Conservation (phyloP, 2,113 vertebrate species). For the Oncorhynchus gorbuscha region DNA sequence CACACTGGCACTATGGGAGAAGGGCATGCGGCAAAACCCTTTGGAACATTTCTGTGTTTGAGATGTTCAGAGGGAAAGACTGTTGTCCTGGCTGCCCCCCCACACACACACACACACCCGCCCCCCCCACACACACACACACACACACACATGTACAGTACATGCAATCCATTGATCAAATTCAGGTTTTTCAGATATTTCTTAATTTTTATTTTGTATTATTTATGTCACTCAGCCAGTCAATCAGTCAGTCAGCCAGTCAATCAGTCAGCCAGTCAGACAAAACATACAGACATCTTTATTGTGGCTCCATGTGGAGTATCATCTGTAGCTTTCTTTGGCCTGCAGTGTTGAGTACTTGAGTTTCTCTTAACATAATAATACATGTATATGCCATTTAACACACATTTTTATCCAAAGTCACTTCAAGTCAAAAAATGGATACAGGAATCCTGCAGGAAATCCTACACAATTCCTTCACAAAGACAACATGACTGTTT, state of each 20-base stretch:
- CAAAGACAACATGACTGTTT: too few relatives aligned
- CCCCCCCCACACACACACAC: background rate
- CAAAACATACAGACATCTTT: conserved; percentile 43
- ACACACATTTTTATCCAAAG: too few relatives aligned
- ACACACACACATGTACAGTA: background rate
- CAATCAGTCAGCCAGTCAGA: conserved; percentile 9
- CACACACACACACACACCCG: too few relatives aligned
- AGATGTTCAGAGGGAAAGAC: conserved; percentile 24
- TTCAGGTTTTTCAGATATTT: conserved; percentile 4
- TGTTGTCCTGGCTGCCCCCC: background rate
- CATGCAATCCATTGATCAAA: conserved; percentile 1
- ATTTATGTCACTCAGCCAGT: conserved; percentile 21
- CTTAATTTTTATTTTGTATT: conserved; percentile 23
- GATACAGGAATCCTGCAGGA: too few relatives aligned
- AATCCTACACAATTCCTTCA: too few relatives aligned
- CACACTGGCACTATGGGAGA: conserved; percentile 22
- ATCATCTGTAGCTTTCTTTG: conserved; percentile 42
- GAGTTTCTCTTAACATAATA: background rate
- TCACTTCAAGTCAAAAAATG: background rate
- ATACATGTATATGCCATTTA: too few relatives aligned
- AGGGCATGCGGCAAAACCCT: conserved; percentile 15
- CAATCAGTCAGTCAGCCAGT: conserved; percentile 20
- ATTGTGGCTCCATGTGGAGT: conserved; percentile 52
- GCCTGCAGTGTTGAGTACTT: conserved; percentile 24
- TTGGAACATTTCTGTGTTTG: conserved; percentile 31